Percentiles rank a stretch among this genome's conserved stretches.
Evolutionary conservation across 2,888 invertebrate genomes (phyloP).

Genomic region (Sphaeridia pumilis): DNA sequence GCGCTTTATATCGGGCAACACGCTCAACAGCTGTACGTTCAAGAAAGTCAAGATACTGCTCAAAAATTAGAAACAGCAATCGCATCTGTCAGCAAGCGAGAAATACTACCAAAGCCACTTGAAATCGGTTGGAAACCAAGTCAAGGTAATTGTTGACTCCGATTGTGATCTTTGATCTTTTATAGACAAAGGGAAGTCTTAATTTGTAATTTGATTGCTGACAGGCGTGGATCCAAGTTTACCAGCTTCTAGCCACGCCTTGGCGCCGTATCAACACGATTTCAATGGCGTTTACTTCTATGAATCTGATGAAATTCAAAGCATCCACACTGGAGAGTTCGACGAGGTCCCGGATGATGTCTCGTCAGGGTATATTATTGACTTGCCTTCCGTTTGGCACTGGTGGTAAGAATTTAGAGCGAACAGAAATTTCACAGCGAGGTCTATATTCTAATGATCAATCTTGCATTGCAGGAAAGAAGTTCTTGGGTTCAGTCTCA

Average conservation of each 20-base stretch:
- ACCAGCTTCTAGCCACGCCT: conserved; percentile 3
- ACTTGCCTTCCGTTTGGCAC: conserved; percentile 54
- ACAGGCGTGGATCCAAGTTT: neutral
- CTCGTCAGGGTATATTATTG: conserved; percentile 34
- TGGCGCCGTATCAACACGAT: conserved; percentile 10
- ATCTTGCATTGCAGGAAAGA: conserved; percentile 51
- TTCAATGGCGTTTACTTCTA: conserved; percentile 59
- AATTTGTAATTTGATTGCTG: neutral
- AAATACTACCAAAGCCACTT: conserved; percentile 2
- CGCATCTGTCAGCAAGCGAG: conserved; percentile 4
- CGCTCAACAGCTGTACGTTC: conserved; percentile 50
- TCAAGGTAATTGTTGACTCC: neutral
- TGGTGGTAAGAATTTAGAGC: conserved; percentile 50
- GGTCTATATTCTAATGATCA: neutral
- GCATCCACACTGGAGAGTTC: conserved; percentile 36
- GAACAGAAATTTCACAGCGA: neutral
- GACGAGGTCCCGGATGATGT: conserved; percentile 20
- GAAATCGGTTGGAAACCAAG: conserved; percentile 29
- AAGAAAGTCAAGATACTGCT: conserved; percentile 31
- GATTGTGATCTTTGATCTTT: neutral
- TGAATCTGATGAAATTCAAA: conserved; percentile 40
- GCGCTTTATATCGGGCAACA: conserved; percentile 76
- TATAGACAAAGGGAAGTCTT: neutral
- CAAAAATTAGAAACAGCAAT: conserved; percentile 20
- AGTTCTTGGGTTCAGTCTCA: conserved; percentile 60